Evolutionary conservation across 2,888 invertebrate species (phyloP), one percentile per base, ranked within the genome.

Genomic region (Argyresthia goedartella): DNA sequence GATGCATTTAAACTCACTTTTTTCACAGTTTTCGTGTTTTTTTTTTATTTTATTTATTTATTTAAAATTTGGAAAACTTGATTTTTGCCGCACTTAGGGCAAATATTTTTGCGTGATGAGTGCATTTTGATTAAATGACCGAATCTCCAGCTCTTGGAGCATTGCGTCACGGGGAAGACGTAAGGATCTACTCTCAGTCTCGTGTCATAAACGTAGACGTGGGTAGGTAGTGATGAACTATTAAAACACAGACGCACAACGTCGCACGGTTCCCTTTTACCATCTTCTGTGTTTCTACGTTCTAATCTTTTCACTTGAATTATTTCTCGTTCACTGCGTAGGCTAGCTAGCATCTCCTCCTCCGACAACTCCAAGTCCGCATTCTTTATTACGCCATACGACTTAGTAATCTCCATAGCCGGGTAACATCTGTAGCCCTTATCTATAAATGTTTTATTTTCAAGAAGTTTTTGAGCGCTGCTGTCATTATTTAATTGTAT

Each of bases 101-200:
- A 54, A 9, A 25, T 47, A 1, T 49, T 51, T 16, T 55, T 53
- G 4, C 50, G 52, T n/a, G 9, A n/a, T 9, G 52, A 51, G 41
- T 53, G 53, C 10, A 13, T 43, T 49, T 35, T 56, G 8, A 15
- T 49, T 6, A 49, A 44, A 14, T 62, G 59, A 0, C 59, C 59
- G 36, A 36, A 36, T 9, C 9, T 36, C 36, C 36, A 36, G 36
- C 36, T 8, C 8, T 9, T 7, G 8, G 58, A 58, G 41, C 58
- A 62, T 46, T 60, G 59, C 0, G 59, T 58, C 0, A 60, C 59
- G 0, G 59, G 58, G 15, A 58, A 58, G 8, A 54, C 50, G 42
- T 58, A 60, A 0, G 33, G 39, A 11, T 50, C 47, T 4, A 53
- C 53, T 9, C 42, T 48, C 1, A 25, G 6, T 8, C 35, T 15